Conservation (phyloP, 2,797 vertebrate genomes). For the Sebastes iracundus region DNA sequence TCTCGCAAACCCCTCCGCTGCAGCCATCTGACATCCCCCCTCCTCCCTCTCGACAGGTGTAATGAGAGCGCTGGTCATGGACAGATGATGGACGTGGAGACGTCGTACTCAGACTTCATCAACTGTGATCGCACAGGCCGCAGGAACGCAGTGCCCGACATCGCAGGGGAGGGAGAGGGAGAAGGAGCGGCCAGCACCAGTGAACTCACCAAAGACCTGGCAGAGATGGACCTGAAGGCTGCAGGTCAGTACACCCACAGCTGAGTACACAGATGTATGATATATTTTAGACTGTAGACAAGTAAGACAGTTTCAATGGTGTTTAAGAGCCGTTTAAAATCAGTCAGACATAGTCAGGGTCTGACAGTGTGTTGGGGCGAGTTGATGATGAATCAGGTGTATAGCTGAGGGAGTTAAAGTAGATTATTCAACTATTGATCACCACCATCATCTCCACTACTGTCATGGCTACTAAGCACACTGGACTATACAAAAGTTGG, state of each 20-base stretch:
- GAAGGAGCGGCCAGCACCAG: conserved; percentile 80
- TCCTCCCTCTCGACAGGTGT: conserved; percentile 68
- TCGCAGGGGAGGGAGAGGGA: conserved; percentile 82
- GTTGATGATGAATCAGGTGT: not conserved
- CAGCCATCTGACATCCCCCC: conserved; percentile 21
- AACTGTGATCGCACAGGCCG: conserved; percentile 94
- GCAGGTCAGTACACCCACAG: conserved; percentile 69
- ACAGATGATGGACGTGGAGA: conserved; percentile 96
- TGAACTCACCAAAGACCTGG: conserved; percentile 89
- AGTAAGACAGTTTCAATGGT: not conserved
- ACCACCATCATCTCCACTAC: not conserved
- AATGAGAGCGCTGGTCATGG: conserved; percentile 85
- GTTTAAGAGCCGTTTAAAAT: not conserved
- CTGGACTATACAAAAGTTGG: not conserved
- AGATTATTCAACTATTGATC: not conserved
- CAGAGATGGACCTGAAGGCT: conserved; percentile 85
- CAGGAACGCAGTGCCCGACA: conserved; percentile 96
- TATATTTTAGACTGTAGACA: not conserved
- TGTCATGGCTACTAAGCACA: not conserved
- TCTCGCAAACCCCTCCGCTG: not conserved
- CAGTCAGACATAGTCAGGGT: not conserved
- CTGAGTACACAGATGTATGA: not conserved
- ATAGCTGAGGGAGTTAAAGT: not conserved
- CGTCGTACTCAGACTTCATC: conserved; percentile 96
- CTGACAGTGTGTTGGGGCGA: not conserved